Conservation (phyloP, 2,797 vertebrate species). For the Ciconia nigra region DNA sequence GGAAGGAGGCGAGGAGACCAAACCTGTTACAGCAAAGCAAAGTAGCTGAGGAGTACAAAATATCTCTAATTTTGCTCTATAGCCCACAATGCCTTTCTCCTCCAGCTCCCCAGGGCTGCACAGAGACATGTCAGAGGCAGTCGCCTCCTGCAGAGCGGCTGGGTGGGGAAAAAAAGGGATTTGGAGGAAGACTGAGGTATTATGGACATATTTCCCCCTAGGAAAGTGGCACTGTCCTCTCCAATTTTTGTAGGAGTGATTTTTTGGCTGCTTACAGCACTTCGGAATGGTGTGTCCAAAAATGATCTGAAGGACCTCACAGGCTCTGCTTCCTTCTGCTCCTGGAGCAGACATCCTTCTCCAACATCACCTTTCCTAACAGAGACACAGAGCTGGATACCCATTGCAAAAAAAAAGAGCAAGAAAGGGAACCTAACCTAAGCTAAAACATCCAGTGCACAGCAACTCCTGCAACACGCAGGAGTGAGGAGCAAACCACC, state of each 20-base stretch:
- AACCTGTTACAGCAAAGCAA: not conserved
- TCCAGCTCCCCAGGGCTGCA: not conserved
- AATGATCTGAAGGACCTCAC: not conserved
- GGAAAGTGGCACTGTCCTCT: not conserved
- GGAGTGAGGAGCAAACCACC: not conserved
- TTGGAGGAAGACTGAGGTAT: not conserved
- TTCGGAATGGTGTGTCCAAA: not conserved
- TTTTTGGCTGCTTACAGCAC: not conserved
- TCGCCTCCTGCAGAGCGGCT: not conserved
- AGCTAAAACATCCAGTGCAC: not conserved
- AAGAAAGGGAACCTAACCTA: not conserved
- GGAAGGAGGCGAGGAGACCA: not conserved
- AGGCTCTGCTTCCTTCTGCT: not conserved
- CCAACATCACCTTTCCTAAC: not conserved
- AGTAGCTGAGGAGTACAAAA: not conserved
- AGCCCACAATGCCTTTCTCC: not conserved
- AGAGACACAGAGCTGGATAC: not conserved
- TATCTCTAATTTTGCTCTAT: not conserved
- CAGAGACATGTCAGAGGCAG: not conserved
- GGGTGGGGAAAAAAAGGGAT: not conserved
- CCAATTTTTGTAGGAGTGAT: not conserved
- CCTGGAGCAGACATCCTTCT: not conserved
- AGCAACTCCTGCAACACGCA: not conserved
- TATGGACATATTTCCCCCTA: not conserved
- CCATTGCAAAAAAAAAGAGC: not conserved